Evolutionary conservation across 2,797 vertebrate genomes (phyloP).

Genomic region (Sebastes goodei): DNA sequence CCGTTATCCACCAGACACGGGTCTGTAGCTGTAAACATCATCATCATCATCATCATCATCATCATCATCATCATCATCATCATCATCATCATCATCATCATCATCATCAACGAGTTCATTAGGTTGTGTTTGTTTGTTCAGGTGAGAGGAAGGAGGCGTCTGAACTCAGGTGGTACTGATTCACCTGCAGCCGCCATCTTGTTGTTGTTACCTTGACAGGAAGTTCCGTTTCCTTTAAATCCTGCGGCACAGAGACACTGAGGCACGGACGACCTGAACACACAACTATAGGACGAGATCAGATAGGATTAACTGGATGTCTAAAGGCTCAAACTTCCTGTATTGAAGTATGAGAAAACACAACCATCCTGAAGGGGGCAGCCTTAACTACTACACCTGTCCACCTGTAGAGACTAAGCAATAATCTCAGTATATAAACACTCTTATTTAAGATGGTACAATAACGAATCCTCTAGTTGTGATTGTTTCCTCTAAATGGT

Average conservation of each 20-base stretch:
- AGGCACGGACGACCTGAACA: slow-evolving; percentile 57
- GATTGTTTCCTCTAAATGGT: too few species aligned
- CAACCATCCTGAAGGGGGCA: background rate
- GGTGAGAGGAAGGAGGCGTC: too few species aligned
- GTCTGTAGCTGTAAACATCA: slow-evolving; percentile 80
- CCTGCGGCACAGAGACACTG: slow-evolving; percentile 90
- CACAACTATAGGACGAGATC: slow-evolving; percentile 80
- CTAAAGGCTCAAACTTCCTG: background rate
- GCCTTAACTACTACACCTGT: background rate
- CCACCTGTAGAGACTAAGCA: too few species aligned
- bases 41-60: background rate
- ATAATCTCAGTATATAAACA: too few species aligned
- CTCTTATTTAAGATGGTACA: too few species aligned
- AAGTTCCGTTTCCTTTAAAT: slow-evolving; percentile 90
- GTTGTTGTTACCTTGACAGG: slow-evolving; percentile 85
- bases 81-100: background rate
- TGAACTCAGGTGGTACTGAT: background rate
- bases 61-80: background rate
- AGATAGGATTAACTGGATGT: background rate
- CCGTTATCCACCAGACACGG: slow-evolving; percentile 85
- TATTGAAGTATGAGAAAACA: too few species aligned
- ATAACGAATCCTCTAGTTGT: too few species aligned
- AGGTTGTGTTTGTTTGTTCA: too few species aligned
- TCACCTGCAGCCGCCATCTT: background rate
- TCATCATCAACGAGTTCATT: background rate